These are phyloP conservation scores for Nemotelus nigrinus DNA, from an alignment of 2,888 invertebrate genomes.

Conservation along the genomic window DNA sequence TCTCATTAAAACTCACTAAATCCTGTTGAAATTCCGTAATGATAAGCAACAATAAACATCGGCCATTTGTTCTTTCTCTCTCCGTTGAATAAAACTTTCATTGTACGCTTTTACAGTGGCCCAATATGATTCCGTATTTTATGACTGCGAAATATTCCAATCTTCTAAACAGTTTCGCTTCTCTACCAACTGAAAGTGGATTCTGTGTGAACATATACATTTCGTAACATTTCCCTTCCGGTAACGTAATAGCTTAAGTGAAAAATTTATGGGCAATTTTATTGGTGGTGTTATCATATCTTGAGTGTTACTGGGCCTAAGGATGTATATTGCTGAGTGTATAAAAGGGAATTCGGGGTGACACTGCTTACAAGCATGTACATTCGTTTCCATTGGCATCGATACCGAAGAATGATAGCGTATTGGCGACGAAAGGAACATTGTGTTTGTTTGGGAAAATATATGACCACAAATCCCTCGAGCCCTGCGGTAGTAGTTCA, in stretches of 20 bases:
- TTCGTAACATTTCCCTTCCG: neutral
- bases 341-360: neutral
- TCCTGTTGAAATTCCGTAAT: too few species aligned
- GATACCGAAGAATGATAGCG: slow-evolving; percentile 8
- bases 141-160: slow-evolving; percentile 12
- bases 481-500: too few species aligned
- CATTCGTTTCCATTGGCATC: neutral
- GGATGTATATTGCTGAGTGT: neutral
- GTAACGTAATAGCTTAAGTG: slow-evolving; percentile 27
- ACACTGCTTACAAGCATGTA: neutral
- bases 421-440: neutral
- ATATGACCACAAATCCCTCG: too few species aligned
- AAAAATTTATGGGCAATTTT: slow-evolving; percentile 42
- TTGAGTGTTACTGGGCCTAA: slow-evolving; percentile 27
- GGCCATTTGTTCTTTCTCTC: neutral
- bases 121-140: slow-evolving; percentile 20
- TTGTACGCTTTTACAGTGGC: neutral
- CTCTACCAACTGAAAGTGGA: neutral
- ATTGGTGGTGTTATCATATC: slow-evolving; percentile 40
- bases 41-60: too few species aligned
- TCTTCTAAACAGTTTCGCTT: slow-evolving; percentile 5
- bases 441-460: too few species aligned
- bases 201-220: neutral
- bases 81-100: slow-evolving; percentile 13
- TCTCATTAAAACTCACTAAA: too few species aligned